Base-by-base conservation (phyloP, 2,888 invertebrate species). In the Xylophagus ater region DNA sequence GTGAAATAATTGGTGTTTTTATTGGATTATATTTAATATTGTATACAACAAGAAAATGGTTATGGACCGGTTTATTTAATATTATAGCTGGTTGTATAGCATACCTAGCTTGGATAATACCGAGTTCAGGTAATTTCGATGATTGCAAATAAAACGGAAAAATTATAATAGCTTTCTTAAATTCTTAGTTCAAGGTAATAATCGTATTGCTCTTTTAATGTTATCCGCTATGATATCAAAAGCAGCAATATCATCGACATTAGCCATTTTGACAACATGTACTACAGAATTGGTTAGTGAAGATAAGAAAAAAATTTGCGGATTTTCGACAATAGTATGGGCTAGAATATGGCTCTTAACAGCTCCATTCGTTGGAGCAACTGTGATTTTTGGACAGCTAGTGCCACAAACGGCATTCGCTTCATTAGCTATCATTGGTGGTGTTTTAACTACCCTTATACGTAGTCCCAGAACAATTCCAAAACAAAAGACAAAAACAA, bases 171-270 rank as follows among this genome's bases (percentile, higher is more conserved):
- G n/a, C n/a, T n/a, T n/a, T n/a, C n/a, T n/a, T n/a, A n/a, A n/a
- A n/a, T n/a, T 47, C 47, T 4, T 42, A 48, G 63, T 64, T 25
- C 53, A 56, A 14, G 51, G 58, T 2, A 55, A 63, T 38, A 45
- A 49, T 17, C 54, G 57, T 14, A 51, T 62, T 15, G 56, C 60
- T 4, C 53, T 66, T 24, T 51, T 66, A 3, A 66, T 67, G 65
- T 41, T 57, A 29, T 55, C 62, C 4, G 60, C 66, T 8, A 67
- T 67, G 66, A 47, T 64, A 10, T 66, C 65, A 4, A 67, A 67
- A 47, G 55, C 59, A 23, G 63, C 66, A 14, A 67, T 67, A 23
- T 65, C 65, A 23, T 58, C 59, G 2, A 60, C 64, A 2, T 53
- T 67, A 4, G 55, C 62, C 40, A 60, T 67, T 40, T 51, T 66